Evolutionary conservation across 2,888 invertebrate genomes (phyloP).

Genomic region (Cerastis leucographa): DNA sequence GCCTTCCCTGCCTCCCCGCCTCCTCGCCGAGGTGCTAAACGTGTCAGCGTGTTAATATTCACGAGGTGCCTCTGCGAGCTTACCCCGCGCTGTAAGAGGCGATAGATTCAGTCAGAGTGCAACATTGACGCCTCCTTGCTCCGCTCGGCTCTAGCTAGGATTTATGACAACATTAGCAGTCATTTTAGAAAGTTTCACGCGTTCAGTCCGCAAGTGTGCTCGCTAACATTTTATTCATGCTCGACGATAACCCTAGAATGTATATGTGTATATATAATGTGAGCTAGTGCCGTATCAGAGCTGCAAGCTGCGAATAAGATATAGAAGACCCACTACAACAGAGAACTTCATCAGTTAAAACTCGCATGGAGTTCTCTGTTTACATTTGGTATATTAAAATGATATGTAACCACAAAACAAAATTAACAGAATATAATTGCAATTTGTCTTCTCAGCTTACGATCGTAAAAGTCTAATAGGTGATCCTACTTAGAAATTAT

Average conservation of each 20-base stretch:
- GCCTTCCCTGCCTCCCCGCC: neutral
- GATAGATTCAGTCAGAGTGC: conserved; percentile 30
- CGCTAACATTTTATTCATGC: conserved; percentile 31
- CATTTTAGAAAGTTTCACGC: conserved; percentile 43
- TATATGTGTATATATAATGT: conserved; percentile 6
- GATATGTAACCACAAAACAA: neutral
- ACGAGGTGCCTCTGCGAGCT: neutral
- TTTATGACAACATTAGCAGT: conserved; percentile 54
- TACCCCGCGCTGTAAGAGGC: conserved; percentile 3
- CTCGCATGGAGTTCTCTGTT: neutral
- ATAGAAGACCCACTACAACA: neutral
- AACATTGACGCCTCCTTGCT: conserved; percentile 31
- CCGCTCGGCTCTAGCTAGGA: conserved; percentile 6
- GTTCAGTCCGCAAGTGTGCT: conserved; percentile 17
- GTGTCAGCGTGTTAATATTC: conserved; percentile 26
- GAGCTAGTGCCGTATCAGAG: neutral
- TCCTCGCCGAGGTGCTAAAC: neutral
- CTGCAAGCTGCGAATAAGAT: neutral
- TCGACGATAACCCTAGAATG: conserved; percentile 5
- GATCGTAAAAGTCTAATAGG: neutral
- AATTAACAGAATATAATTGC: neutral
- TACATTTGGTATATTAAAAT: neutral
- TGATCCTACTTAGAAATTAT: neutral
- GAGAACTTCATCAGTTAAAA: neutral
- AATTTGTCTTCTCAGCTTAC: neutral